A percentile compares a stretch with the other conserved stretches of the same genome.
Conservation (phyloP, 2,113 vertebrate species). For the Oreochromis niloticus region DNA sequence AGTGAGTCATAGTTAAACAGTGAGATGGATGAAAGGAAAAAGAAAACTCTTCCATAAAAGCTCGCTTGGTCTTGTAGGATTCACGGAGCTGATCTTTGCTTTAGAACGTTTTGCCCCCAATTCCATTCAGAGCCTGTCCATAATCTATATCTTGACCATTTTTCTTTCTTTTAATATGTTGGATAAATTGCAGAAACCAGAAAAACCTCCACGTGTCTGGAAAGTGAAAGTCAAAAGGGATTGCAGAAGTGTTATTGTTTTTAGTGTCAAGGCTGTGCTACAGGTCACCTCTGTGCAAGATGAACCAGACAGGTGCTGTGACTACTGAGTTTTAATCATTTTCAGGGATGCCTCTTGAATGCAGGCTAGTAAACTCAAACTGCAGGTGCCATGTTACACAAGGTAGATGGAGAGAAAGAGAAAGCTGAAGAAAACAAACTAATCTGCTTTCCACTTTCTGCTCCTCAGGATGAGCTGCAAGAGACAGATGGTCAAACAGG, state of each 20-base stretch:
- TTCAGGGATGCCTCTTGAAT: not conserved
- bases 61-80: not conserved
- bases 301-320: not conserved
- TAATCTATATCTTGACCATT: not conserved
- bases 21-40: not conserved
- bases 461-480: not conserved
- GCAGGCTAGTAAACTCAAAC: not conserved
- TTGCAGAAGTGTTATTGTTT: not conserved
- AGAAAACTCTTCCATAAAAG: not conserved
- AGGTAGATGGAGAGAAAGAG: not conserved
- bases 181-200: not conserved
- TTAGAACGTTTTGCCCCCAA: not conserved
- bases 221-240: not conserved
- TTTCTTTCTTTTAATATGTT: not conserved
- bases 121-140: not conserved
- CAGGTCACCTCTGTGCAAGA: not conserved
- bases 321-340: not conserved
- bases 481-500: not conserved
- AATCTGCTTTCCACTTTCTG: not conserved
- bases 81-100: not conserved
- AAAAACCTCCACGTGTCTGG: not conserved
- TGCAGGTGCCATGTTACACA: not conserved
- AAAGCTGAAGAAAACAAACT: not conserved
- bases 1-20: not conserved
- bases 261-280: not conserved